These are phyloP conservation scores for Picathartes gymnocephalus DNA, from an alignment of 2,113 vertebrate species.

Conservation along the genomic window DNA sequence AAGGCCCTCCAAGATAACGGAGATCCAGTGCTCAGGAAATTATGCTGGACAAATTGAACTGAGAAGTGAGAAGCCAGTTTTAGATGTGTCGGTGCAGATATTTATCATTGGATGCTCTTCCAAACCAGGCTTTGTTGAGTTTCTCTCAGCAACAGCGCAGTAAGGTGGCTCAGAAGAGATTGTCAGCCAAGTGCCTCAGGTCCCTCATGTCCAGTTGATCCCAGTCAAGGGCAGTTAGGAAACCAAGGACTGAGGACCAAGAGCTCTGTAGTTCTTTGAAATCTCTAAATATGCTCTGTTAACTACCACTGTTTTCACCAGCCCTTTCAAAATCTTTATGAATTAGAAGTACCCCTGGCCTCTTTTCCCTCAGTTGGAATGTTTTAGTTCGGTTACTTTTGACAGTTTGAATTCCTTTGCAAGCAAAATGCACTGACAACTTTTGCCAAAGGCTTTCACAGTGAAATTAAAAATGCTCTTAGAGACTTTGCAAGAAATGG, in stretches of 20 bases:
- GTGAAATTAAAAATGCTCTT: neutral
- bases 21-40: neutral
- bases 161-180: neutral
- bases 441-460: slow-evolving; percentile 13
- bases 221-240: neutral
- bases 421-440: neutral
- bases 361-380: neutral
- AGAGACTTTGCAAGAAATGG: neutral
- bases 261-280: neutral
- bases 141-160: neutral
- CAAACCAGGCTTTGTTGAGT: neutral
- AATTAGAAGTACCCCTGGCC: neutral
- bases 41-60: neutral
- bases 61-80: neutral
- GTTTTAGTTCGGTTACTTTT: neutral
- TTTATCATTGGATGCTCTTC: neutral
- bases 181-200: neutral
- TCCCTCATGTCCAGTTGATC: neutral
- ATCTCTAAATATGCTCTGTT: neutral
- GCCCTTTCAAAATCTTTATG: neutral
- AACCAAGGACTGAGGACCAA: neutral
- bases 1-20: neutral
- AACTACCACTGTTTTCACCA: neutral
- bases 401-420: neutral
- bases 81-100: neutral